Base-by-base conservation (phyloP, 2,888 invertebrate species). In the Mythimna impura region DNA sequence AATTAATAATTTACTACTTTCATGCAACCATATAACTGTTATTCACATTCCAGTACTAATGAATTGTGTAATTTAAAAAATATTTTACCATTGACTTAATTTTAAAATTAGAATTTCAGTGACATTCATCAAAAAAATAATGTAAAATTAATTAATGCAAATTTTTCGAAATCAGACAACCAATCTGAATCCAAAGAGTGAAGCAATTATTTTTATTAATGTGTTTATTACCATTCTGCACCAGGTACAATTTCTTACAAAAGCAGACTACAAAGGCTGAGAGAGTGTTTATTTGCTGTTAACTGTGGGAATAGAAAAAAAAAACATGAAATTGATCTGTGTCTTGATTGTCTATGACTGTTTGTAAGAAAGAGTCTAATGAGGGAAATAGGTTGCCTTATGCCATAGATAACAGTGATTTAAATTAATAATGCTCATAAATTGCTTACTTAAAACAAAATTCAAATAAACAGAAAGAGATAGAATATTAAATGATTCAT, bases 231-330 rank as follows among this genome's bases (percentile, higher is more conserved):
- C 67, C 25, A 67, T 14, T 55, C 47, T 47, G 36, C 20, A 50
- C 40, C 12, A 40, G 14, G 57, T n/a, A 17, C 20, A 81, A 43
- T 54, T 68, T 65, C 43, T 65, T 75, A 20, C 50, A 20, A 61
- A 40, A 30, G 52, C 30, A 65, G 22, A 66, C 55, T 64, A 71
- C 66, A 71, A 81, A 67, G 58, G 50, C 71, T 22, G 64, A 60
- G 66, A 65, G 30, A 62, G 30, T 71, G 76, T 66, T 64, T 64
- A 73, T 62, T 57, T 22, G 14, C 30, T 65, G 12, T 5, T 64
- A 61, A 68, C 47, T 54, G 58, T 81, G 81, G 58, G 81, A 81
- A 81, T 22, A 20, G 50, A 55, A 70, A n/a, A 69, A n/a, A 80
- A 62, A 80, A 61, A 55, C 25, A 63, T 64, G 68, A 69, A 71